These are phyloP conservation scores for Trachymyrmex septentrionalis DNA, from an alignment of 1,140 invertebrate genomes.

Conservation along the genomic window DNA sequence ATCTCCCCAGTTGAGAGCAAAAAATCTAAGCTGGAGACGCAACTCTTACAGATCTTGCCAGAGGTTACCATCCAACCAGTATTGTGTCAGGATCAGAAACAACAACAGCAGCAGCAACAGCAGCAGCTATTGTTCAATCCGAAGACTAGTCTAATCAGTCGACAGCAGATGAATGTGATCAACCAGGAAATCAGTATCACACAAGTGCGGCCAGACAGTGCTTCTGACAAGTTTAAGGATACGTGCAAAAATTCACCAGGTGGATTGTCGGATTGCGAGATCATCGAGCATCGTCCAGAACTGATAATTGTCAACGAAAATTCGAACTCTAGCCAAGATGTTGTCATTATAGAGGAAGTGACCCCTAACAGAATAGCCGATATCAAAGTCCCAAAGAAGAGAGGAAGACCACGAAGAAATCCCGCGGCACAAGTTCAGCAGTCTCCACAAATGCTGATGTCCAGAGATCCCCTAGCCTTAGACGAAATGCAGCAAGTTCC, in stretches of 20 bases:
- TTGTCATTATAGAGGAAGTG: constrained; percentile 85
- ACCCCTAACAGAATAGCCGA: constrained; percentile 75
- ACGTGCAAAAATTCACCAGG: constrained; percentile 77
- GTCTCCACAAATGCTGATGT: constrained; percentile 50
- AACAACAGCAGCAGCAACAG: constrained; percentile 69
- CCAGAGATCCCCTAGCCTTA: constrained; percentile 81
- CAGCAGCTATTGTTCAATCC: constrained; percentile 77
- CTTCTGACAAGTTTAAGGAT: constrained; percentile 79
- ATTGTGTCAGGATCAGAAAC: constrained; percentile 71
- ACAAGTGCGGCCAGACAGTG: constrained; percentile 73
- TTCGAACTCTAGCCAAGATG: constrained; percentile 85
- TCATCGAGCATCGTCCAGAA: constrained; percentile 84
- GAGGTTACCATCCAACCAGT: constrained; percentile 85
- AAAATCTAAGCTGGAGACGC: constrained; percentile 82
- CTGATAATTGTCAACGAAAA: constrained; percentile 86
- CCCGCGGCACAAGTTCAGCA: constrained; percentile 61
- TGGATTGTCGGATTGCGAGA: constrained; percentile 82
- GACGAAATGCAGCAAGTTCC: constrained; percentile 76
- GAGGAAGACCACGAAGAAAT: constrained; percentile 83
- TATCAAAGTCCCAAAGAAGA: constrained; percentile 82
- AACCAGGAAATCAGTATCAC: constrained; percentile 85
- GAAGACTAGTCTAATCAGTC: constrained; percentile 81
- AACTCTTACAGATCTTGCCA: constrained; percentile 82
- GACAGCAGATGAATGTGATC: constrained; percentile 84
- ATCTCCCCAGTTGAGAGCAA: constrained; percentile 82